Base-by-base conservation (phyloP, 2,888 invertebrate genomes). In the Chrysolina americana region DNA sequence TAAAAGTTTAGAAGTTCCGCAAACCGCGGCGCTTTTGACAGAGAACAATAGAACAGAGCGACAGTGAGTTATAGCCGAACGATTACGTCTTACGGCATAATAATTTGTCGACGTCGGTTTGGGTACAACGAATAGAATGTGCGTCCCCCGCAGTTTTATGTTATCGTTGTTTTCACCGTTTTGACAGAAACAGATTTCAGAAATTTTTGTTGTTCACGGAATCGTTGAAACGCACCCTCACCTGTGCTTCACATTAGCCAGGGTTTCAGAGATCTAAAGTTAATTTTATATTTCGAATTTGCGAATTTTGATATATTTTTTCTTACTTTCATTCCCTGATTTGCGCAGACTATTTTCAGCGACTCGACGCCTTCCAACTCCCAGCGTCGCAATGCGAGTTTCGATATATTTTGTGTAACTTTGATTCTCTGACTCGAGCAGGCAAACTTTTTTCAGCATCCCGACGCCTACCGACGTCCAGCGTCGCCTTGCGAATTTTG, bases 31-130 rank as follows among this genome's bases (percentile, higher is more conserved):
- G 64, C 68, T 73, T 73, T 69, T 73, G 36, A n/a, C 48, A 65
- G 68, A 62, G 63, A 73, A 50, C 50, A 50, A 50, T 50, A 50
- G 50, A 75, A 74, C 65, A 66, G 65, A 74, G 63, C 66, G 74
- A 70, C 74, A 65, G 66, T 73, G 65, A 76, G 70, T 76, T 72
- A 76, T 74, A 68, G 70, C 17, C 41, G 50, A 70, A 74, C 65
- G 74, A 74, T 73, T 76, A 63, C 64, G 71, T 76, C 72, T 69
- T 71, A 62, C 69, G 56, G 72, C 56, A 63, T 70, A 70, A 76
- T 65, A 74, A 76, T 76, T 76, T 74, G 72, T 76, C 76, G 63
- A 50, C 41, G 63, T 50, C 65, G 36, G 21, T 41, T 6, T 19
- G 50, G 19, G 50, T 17, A 19, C 50, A 19, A 50, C 50, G n/a